A percentile compares a stretch with the other conserved stretches of the same genome.
Conservation (phyloP, 64 coral and sea anemone genomes). For the Acropora yongei region DNA sequence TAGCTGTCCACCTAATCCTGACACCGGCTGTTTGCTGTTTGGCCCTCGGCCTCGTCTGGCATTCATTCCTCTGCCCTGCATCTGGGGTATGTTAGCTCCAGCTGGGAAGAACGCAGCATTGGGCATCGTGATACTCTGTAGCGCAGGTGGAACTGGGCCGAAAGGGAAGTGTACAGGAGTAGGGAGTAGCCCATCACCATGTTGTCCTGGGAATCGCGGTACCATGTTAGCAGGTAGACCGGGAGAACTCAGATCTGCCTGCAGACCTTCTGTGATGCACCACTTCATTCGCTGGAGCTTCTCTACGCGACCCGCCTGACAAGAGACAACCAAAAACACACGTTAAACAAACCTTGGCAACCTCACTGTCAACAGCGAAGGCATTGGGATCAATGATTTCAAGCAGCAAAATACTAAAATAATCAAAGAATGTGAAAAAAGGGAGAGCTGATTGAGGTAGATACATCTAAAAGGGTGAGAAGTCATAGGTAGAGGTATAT, state of each 20-base stretch:
- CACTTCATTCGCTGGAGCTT: slow-evolving; percentile 89
- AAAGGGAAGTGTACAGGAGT: slow-evolving; percentile 68
- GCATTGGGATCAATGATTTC: too few species aligned
- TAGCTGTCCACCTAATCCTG: slow-evolving; percentile 87
- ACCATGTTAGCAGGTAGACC: slow-evolving; percentile 41
- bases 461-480: too few species aligned
- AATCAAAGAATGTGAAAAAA: too few species aligned
- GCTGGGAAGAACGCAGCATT: slow-evolving; percentile 73
- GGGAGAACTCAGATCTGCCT: slow-evolving; percentile 45
- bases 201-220: slow-evolving; percentile 56
- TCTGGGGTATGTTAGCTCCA: slow-evolving; percentile 64
- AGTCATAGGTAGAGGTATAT: too few species aligned
- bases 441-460: too few species aligned
- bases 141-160: slow-evolving; percentile 67
- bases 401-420: too few species aligned
- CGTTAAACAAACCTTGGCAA: background rate
- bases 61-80: slow-evolving; percentile 56
- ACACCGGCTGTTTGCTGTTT: slow-evolving; percentile 87
- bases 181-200: slow-evolving; percentile 65
- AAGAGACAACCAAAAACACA: background rate
- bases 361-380: background rate
- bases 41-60: slow-evolving; percentile 78
- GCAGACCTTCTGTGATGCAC: slow-evolving; percentile 91
- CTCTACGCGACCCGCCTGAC: slow-evolving; percentile 84
- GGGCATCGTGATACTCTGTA: slow-evolving; percentile 45